phyloP scores from a whole-genome alignment of 92 coral and sea anemone genomes.

The Umimayanthus kanabou region DNA sequence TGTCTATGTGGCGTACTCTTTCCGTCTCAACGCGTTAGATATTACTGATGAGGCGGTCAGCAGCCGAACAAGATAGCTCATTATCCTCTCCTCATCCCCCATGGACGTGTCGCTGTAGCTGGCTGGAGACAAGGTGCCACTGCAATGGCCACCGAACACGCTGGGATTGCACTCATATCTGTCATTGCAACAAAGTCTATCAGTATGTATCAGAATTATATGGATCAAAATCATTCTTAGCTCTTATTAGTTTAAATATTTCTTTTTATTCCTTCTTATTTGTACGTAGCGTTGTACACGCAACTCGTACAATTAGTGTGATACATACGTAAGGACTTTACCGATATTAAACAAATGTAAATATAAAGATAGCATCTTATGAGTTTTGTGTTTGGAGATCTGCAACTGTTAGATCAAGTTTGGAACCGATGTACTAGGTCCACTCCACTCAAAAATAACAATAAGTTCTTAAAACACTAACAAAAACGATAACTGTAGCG shows the following conservation, averaged over 20 bases:
- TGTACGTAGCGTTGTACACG: no score
- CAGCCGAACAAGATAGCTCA: slow-evolving; percentile 61
- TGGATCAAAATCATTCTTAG: neutral
- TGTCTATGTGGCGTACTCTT: slow-evolving; percentile 59
- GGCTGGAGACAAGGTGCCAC: neutral
- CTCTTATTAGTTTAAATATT: neutral
- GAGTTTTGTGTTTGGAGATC: neutral
- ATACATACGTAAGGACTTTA: no score
- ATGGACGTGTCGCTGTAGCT: neutral
- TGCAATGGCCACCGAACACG: neutral
- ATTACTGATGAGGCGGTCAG: slow-evolving; percentile 66
- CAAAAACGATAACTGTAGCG: no score
- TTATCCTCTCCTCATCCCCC: slow-evolving; percentile 49
- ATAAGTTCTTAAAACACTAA: no score
- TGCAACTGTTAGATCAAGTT: neutral
- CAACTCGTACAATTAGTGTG: no score
- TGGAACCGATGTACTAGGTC: no score
- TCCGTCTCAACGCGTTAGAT: slow-evolving; percentile 60
- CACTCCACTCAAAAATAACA: no score
- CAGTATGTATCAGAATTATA: neutral
- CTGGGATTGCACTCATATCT: slow-evolving; percentile 25
- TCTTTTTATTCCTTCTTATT: no score
- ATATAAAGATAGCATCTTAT: no score
- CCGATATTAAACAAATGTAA: no score
- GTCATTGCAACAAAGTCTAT: neutral